A percentile compares a stretch with the other conserved stretches of the same genome.
Evolutionary conservation across 2,888 invertebrate species (phyloP).

Genomic region (Drosophila yooni): DNA sequence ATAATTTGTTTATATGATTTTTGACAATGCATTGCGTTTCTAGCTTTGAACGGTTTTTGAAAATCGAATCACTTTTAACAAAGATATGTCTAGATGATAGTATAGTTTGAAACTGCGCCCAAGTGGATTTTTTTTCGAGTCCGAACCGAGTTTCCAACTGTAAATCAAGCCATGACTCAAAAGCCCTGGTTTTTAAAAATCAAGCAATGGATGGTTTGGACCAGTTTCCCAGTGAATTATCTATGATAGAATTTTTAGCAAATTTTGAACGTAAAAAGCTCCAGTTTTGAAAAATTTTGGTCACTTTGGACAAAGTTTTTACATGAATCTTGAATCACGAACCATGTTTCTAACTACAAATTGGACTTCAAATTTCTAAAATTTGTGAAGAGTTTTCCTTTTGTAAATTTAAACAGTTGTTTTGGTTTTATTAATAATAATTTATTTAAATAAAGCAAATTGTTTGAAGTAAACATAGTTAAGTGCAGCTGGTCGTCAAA

Average conservation of each 20-base stretch:
- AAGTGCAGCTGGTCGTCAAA: slow-evolving; percentile 54
- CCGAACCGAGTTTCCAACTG: background rate
- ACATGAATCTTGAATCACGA: background rate
- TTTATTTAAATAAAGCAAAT: slow-evolving; percentile 77
- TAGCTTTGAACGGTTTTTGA: background rate
- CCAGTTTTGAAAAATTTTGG: accelerated
- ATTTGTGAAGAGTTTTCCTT: background rate
- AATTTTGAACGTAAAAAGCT: background rate
- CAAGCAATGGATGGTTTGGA: background rate
- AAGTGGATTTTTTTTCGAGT: background rate
- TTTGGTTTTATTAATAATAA: slow-evolving; percentile 60
- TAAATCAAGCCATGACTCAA: background rate
- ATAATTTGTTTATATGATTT: background rate
- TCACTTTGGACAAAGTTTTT: background rate
- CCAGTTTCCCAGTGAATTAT: background rate
- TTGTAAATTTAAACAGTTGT: background rate
- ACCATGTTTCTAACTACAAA: background rate
- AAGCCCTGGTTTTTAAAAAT: background rate
- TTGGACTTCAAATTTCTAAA: no score
- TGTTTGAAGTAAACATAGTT: slow-evolving; percentile 69
- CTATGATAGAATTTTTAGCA: background rate
- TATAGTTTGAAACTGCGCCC: background rate
- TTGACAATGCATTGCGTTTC: background rate
- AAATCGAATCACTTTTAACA: background rate
- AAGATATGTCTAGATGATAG: background rate